These are phyloP conservation scores for Lateolabrax maculatus DNA, from an alignment of 2,797 vertebrate genomes.

Conservation along the genomic window DNA sequence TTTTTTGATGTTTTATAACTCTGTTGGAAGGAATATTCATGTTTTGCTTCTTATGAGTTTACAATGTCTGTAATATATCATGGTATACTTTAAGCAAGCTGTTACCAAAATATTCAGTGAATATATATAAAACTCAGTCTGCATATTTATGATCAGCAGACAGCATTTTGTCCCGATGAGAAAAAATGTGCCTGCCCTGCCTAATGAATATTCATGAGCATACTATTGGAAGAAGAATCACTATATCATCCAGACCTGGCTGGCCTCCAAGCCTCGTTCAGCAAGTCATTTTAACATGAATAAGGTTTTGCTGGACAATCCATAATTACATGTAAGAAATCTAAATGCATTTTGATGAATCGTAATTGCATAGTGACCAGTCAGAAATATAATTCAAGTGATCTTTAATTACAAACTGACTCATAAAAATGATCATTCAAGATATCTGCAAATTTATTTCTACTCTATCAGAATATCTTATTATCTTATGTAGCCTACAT, in stretches of 20 bases:
- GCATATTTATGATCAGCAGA: slow-evolving; percentile 1
- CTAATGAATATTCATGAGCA: too few relatives aligned
- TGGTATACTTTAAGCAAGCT: background rate
- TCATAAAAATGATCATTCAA: too few relatives aligned
- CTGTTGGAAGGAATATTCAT: background rate
- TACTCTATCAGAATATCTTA: too few relatives aligned
- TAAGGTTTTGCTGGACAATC: background rate
- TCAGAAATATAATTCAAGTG: background rate
- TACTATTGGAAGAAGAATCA: background rate
- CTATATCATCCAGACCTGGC: too few relatives aligned
- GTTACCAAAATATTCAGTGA: background rate
- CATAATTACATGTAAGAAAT: background rate
- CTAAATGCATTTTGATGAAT: background rate
- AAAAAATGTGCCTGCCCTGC: background rate
- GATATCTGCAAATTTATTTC: background rate
- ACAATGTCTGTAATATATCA: background rate
- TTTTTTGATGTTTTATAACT: background rate
- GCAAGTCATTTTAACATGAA: too few relatives aligned
- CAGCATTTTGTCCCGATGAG: background rate
- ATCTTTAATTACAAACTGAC: too few relatives aligned
- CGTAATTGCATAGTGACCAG: background rate
- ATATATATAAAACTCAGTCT: background rate
- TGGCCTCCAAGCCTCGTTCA: too few relatives aligned
- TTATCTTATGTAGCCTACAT: too few relatives aligned
- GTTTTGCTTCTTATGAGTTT: too few relatives aligned